Evolutionary conservation across 1,140 invertebrate species (phyloP), one percentile per base, ranked within the genome.

Genomic region (Aphidius gifuensis): DNA sequence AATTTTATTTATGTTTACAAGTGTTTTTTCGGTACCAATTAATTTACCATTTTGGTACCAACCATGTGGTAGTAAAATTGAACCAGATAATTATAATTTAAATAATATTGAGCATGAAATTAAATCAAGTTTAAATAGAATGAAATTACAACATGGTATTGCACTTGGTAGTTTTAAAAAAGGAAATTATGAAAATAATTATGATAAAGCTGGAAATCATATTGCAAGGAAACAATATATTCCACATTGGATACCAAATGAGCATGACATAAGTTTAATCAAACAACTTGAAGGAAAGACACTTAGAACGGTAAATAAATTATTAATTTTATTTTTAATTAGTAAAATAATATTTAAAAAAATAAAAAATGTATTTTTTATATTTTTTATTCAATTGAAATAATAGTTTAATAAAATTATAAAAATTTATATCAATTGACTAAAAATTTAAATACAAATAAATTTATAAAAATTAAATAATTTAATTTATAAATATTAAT

Each of bases 201-300:
- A 82, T 58, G 74, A 80, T 11, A 69, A 64, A 11, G 76, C 79
- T 5, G 71, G 71, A 21, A 73, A 75, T 23, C 76, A 75, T 1
- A 69, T 80, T 0, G 64, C 75, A 16, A 71, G 81, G 23, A 70
- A 80, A 58, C 81, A 83, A 51, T 82, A 80, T 57, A 77, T 80
- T 51, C 79, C 79, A 0, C 82, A 78, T 49, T 82, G 80, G 80
- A 42, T 83, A 5, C 81, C 81, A 0, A 75, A 74, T 9, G 72
- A 77, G 38, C 72, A 73, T 32, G 78, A 81, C 46, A 66, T 74
- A 5, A 66, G 72, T 42, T 49, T 58, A 0, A 58, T 81, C 2
- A 74, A 65, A 58, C 70, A 58, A 40, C 62, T 79, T 5, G 46
- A 62, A 11, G 65, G 71, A 8, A 48, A 61, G 4, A 62, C 42